phyloP scores from a whole-genome alignment of 2,888 invertebrate species.

The Caenorhabditis parvicauda region DNA sequence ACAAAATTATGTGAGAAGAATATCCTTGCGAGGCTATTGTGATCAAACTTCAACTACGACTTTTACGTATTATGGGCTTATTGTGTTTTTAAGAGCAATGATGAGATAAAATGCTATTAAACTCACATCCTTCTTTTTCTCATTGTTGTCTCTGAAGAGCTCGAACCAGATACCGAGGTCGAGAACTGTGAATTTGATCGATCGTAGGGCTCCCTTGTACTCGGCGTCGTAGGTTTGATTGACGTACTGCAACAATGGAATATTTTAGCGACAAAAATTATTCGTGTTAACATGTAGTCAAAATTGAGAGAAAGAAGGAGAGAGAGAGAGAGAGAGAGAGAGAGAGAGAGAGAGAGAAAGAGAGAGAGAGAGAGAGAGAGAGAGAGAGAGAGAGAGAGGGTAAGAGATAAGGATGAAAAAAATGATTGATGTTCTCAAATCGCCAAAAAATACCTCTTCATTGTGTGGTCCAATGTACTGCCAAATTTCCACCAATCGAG shows the following conservation, averaged over 20 bases:
- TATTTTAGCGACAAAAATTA: no score
- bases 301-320: neutral
- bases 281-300: neutral
- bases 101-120: no score
- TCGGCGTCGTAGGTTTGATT: conserved; percentile 24
- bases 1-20: no score
- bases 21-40: no score
- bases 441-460: conserved; percentile 10
- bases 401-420: no score
- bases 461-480: conserved; percentile 27
- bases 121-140: conserved; percentile 10
- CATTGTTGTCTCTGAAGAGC: conserved; percentile 15
- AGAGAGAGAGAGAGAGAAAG: neutral
- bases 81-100: no score
- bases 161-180: conserved; percentile 31
- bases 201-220: conserved; percentile 11
- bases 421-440: neutral
- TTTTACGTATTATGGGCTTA: no score
- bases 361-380: neutral
- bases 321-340: neutral
- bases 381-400: neutral
- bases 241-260: no score
- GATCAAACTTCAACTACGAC: no score
- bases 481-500: conserved; percentile 28
- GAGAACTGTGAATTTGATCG: conserved; percentile 17